Conservation (phyloP, 2,888 invertebrate genomes). For the Nemotelus nigrinus region DNA sequence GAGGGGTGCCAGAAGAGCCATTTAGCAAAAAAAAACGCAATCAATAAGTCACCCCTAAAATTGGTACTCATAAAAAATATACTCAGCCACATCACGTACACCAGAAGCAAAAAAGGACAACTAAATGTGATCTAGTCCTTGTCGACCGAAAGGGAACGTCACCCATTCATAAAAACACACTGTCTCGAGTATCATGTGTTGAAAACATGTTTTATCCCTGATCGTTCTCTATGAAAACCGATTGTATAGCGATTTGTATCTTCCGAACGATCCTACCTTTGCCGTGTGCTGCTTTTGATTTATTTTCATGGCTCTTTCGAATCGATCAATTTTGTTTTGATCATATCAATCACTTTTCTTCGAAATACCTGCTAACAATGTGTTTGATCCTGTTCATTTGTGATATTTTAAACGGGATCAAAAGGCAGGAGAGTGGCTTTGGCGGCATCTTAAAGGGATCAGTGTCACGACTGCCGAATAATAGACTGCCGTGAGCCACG, state of each 20-base stretch:
- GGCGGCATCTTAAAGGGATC: constrained; percentile 19
- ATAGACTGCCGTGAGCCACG: no score
- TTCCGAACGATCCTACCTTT: constrained; percentile 26
- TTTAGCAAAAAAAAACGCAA: constrained; percentile 42
- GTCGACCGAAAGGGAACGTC: not conserved
- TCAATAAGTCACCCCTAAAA: constrained; percentile 49
- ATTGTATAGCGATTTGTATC: constrained; percentile 7
- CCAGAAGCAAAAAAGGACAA: constrained; percentile 46
- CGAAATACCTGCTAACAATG: constrained; percentile 31
- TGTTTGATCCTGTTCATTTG: constrained; percentile 11
- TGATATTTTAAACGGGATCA: constrained; percentile 28
- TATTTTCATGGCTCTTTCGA: constrained; percentile 42
- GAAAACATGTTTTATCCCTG: not conserved
- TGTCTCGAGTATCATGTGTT: not conserved
- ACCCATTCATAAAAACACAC: constrained; percentile 13
- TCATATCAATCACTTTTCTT: constrained; percentile 50
- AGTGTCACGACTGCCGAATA: not conserved
- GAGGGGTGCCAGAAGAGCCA: constrained; percentile 30
- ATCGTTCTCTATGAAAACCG: not conserved
- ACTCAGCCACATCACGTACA: constrained; percentile 43
- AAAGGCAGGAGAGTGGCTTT: constrained; percentile 8
- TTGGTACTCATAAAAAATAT: constrained; percentile 45
- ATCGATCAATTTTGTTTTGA: constrained; percentile 49
- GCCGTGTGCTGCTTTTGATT: constrained; percentile 42
- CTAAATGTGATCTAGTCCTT: constrained; percentile 19